Base-by-base conservation (phyloP, 2,888 invertebrate species). In the Meta bourneti region DNA sequence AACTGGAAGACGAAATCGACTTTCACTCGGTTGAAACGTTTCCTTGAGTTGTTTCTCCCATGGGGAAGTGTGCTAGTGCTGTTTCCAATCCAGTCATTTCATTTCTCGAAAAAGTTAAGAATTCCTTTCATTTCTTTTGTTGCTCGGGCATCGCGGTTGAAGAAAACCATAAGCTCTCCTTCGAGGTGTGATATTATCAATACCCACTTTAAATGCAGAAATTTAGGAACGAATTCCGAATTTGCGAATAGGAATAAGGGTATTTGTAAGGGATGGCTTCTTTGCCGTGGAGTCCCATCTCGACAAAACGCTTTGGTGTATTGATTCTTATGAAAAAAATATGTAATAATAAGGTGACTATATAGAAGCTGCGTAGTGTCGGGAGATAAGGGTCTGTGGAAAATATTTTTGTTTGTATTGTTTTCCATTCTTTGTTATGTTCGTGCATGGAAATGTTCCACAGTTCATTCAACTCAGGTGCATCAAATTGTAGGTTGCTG, bases 31-130 rank as follows among this genome's bases (percentile, higher is more conserved):
- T 85, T 61, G 77, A 70, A 85, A 19, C 77, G 78, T 70, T 78
- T 77, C 19, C 13, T 69, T 69, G 70, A 78, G 85, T 70, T 85
- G 85, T 69, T 85, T 34, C 51, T 75, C 85, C 72, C 85, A 75
- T 51, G 85, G 85, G 85, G 49, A 51, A 85, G 70, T 69, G 69
- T 7, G 49, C 51, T 34, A 84, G 85, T 70, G 84, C 52, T 85
- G 78, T 70, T 78, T 78, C 61, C 77, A 49, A 85, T 78, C 69
- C 72, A 77, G 70, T 70, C 78, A 78, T 78, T 85, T 85, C 78
- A 78, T 85, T 78, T 77, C 78, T 85, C 51, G 13, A 11, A 52
- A 19, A 85, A 70, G 49, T 19, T 77, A 51, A 69, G 69, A 61
- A 48, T 70, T 13, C 69, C 34, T 34, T 34, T 34, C 34, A 34